A percentile compares a stretch with the other conserved stretches of the same genome.
phyloP scores from a whole-genome alignment of 1,140 invertebrate species.

The Drosophila grimshawi region DNA sequence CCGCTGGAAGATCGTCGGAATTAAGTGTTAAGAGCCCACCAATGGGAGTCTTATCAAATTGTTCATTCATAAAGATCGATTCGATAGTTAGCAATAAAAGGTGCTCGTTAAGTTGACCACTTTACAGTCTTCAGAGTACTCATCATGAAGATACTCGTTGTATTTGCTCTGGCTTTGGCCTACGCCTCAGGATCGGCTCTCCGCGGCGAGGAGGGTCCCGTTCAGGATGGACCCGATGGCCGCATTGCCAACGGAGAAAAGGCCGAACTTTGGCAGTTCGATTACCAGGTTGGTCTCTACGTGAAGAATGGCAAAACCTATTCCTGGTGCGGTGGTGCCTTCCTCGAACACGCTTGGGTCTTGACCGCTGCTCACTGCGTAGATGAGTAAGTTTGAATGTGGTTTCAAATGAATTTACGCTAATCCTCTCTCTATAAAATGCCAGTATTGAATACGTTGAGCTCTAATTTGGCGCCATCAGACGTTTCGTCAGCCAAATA shows the following conservation, averaged over 20 bases:
- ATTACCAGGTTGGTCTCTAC: conserved; percentile 81
- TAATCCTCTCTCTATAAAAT: neutral
- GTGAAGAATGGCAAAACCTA: conserved; percentile 61
- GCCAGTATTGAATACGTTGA: conserved; percentile 61
- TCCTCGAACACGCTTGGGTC: conserved; percentile 86
- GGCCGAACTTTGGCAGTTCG: conserved; percentile 73
- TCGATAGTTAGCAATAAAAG: conserved; percentile 48
- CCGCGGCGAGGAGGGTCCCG: conserved; percentile 21
- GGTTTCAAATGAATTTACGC: neutral
- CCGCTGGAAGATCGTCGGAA: too few relatives aligned
- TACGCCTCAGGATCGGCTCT: conserved; percentile 62
- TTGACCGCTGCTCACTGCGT: conserved; percentile 87
- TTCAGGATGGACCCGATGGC: conserved; percentile 47
- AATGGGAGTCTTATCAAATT: too few relatives aligned
- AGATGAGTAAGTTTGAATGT: conserved; percentile 64
- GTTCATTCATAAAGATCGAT: too few relatives aligned
- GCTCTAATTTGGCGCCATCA: conserved; percentile 61
- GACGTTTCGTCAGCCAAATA: conserved; percentile 56
- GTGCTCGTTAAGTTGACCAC: neutral
- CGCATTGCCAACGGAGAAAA: conserved; percentile 81
- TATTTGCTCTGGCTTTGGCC: conserved; percentile 73
- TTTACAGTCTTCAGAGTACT: conserved; percentile 52
- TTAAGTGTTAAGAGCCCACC: too few relatives aligned
- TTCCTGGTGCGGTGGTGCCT: conserved; percentile 85
- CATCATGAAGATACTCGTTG: conserved; percentile 74